Evolutionary conservation across 2,797 vertebrate genomes (phyloP), one percentile per base, ranked within the genome.

Genomic region (Chaetodon trifasciatus): DNA sequence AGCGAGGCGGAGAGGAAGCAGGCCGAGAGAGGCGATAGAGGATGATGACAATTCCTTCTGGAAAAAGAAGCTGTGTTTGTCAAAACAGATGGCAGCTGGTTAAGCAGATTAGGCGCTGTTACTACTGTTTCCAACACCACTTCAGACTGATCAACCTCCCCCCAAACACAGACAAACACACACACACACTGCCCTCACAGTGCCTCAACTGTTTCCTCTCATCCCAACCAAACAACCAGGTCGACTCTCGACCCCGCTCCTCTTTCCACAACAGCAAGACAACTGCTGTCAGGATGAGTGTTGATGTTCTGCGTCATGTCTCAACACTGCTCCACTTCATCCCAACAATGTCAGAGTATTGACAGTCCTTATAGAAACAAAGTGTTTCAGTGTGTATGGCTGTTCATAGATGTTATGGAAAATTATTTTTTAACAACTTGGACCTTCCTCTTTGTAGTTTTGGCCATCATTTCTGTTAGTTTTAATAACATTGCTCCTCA

Each of bases 11-110:
- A 72, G 66, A 83, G 87, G 86, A 92, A 90, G 58, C 76, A 68
- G 73, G 69, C 56, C 2, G 3, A 21, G 32, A 24, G 47, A 70
- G 23, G 69, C 32, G 53, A 85, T 68, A 70, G 71, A 55, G 49
- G 44, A 39, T 9, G 42, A 49, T 70, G 67, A 78, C 72, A 74
- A 67, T 72, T 78, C 74, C 78, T 86, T 83, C 79, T 81, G 66
- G 71, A 42, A 74, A 77, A 91, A 90, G 64, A 88, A 78, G 81
- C 78, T 61, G 70, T 74, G 81, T 87, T 75, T 88, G 81, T 89
- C 81, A 86, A 91, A 93, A 90, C 92, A 94, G 93, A 93, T 88
- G 92, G 90, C 81, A 74, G 88, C 92, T 92, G 92, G 86, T 85
- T 83, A 92, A 93, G 93, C 86, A 93, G 95, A 95, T 95, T 95